Evolutionary conservation across 1,140 invertebrate genomes (phyloP), one percentile per base, ranked within the genome.

Genomic region (Drosophila parabipectinata): DNA sequence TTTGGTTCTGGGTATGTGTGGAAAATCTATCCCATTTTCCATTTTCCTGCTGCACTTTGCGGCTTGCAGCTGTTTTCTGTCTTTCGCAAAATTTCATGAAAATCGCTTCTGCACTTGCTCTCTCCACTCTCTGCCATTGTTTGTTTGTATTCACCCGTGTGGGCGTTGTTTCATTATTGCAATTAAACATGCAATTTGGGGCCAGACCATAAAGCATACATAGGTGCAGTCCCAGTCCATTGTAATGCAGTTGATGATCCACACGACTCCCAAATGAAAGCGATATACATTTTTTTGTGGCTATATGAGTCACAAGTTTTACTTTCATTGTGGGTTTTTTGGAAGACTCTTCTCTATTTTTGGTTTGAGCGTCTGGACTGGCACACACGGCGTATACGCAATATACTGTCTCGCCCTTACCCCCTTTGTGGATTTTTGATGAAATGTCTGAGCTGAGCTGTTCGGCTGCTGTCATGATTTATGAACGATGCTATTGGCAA

Each of bases 101-200:
- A 80, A 80, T 76, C 57, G 77, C 59, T 80, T 74, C 77, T 59
- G 62, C 48, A 45, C 78, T 59, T 55, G 55, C 73, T 76, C 54
- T 57, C 41, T 68, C 52, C 12, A n/a, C 41, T 44, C n/a, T 34
- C n/a, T 34, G 47, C 21, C 15, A 63, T 53, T 79, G 56, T 68
- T 44, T 59, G 53, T 56, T 44, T 73, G 47, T 51, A 21, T 73
- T 37, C 26, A 4, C 47, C 48, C 59, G 78, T 71, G 79, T 74
- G 74, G 75, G 63, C 75, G 60, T 82, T 82, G 53, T 67, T 63
- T 63, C 75, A 80, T 84, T 84, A 84, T 85, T 84, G 81, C 77
- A 85, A 85, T 84, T 84, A 84, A 85, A 85, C 80, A 84, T 84
- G 80, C 80, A 85, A 84, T 84, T 84, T 63, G 79, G 79, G 80